phyloP scores from a whole-genome alignment of 2,113 vertebrate genomes.

The Solea solea region DNA sequence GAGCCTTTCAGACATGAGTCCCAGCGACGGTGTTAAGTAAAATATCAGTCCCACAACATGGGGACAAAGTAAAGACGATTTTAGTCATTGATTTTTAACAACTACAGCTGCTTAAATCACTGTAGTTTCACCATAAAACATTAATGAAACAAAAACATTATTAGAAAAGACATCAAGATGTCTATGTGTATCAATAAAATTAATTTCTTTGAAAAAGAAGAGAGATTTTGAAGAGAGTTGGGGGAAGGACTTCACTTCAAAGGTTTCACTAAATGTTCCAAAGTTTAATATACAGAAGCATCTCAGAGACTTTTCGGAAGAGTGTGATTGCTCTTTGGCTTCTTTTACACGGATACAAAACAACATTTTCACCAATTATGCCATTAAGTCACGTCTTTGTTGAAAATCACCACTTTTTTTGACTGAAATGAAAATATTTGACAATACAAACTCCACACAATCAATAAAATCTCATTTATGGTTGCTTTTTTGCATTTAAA shows the following conservation, averaged over 20 bases:
- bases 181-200: slow-evolving; percentile 51
- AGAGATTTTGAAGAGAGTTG: slow-evolving; percentile 25
- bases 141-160: slow-evolving; percentile 6
- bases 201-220: slow-evolving; percentile 7
- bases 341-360: slow-evolving; percentile 30
- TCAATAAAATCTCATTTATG: slow-evolving; percentile 1
- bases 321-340: slow-evolving; percentile 16
- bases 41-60: slow-evolving; percentile 17
- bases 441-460: background rate
- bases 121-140: slow-evolving; percentile 19
- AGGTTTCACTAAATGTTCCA: background rate
- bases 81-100: background rate
- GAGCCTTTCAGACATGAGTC: slow-evolving; percentile 34
- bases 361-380: background rate
- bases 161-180: slow-evolving; percentile 14
- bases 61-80: slow-evolving; percentile 34
- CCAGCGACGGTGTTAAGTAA: background rate
- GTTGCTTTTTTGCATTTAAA: background rate
- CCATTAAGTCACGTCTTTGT: too few species aligned
- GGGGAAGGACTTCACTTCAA: too few species aligned
- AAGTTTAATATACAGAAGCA: slow-evolving; percentile 8
- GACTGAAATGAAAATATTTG: slow-evolving; percentile 6
- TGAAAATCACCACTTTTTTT: background rate
- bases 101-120: slow-evolving; percentile 9
- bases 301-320: background rate